phyloP scores from a whole-genome alignment of 2,113 vertebrate species.

The Calonectris borealis region DNA sequence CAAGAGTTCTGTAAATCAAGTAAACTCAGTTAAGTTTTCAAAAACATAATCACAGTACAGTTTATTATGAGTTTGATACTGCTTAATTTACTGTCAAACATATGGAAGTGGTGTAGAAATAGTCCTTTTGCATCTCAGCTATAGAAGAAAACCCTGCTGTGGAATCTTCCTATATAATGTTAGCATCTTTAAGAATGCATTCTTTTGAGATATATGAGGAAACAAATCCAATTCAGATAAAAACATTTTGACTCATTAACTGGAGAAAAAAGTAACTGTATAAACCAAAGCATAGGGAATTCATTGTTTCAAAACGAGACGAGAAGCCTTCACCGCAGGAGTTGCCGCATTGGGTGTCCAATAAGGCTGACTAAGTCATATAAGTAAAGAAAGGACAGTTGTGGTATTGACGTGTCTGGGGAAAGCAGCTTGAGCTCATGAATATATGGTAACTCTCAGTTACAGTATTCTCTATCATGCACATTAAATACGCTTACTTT shows the following conservation, averaged over 20 bases:
- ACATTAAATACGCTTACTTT: background rate
- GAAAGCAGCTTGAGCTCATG: background rate
- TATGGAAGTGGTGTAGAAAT: background rate
- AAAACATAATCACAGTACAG: background rate
- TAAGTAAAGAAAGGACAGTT: background rate
- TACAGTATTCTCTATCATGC: background rate
- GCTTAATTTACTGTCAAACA: background rate
- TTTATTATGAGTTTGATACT: background rate
- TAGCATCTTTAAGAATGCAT: background rate
- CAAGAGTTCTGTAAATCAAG: background rate
- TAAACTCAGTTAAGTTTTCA: background rate
- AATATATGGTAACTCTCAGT: background rate
- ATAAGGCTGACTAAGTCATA: background rate
- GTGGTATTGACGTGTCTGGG: slow-evolving; percentile 8
- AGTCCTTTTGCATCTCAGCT: background rate
- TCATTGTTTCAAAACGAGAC: background rate
- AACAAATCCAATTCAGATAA: background rate
- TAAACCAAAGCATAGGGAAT: background rate
- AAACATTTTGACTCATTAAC: background rate
- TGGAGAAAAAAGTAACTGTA: background rate
- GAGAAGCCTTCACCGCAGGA: background rate
- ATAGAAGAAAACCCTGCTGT: background rate
- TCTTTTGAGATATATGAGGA: background rate
- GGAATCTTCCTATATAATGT: background rate
- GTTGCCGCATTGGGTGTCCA: background rate